Conservation (phyloP, 2,113 vertebrate genomes). For the Trochalopteron elliotii region DNA sequence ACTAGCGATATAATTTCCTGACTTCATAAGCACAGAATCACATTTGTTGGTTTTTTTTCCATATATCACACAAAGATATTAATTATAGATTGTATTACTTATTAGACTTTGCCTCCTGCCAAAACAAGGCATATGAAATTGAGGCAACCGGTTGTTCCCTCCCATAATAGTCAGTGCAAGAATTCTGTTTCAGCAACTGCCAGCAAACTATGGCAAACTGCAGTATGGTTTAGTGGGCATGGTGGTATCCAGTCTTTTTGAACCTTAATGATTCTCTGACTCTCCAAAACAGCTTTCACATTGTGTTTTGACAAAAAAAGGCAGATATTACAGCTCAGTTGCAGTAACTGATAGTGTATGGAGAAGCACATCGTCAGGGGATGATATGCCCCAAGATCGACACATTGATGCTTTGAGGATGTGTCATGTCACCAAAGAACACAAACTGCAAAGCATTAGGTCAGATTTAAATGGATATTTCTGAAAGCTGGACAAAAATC, state of each 20-base stretch:
- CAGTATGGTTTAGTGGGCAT: not conserved
- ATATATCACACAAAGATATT: not conserved
- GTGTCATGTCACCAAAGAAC: not conserved
- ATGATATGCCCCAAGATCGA: not conserved
- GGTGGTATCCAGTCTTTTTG: not conserved
- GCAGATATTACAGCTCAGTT: not conserved
- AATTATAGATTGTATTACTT: not conserved
- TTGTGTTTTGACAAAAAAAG: not conserved
- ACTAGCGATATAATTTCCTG: not conserved
- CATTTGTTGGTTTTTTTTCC: fast-evolving
- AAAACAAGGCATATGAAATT: not conserved
- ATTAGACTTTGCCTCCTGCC: not conserved
- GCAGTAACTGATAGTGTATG: not conserved
- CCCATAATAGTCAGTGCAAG: not conserved
- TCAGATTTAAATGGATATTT: not conserved
- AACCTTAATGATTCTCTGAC: not conserved
- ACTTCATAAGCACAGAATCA: not conserved
- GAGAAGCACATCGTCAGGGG: not conserved
- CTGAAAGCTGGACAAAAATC: not conserved
- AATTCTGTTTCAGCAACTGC: not conserved
- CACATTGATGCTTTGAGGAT: not conserved
- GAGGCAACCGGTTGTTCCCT: not conserved
- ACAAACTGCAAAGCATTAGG: not conserved
- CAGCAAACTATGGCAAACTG: not conserved
- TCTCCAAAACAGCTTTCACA: not conserved